Evolutionary conservation across 2,888 invertebrate genomes (phyloP).

Genomic region (Volucella inanis): DNA sequence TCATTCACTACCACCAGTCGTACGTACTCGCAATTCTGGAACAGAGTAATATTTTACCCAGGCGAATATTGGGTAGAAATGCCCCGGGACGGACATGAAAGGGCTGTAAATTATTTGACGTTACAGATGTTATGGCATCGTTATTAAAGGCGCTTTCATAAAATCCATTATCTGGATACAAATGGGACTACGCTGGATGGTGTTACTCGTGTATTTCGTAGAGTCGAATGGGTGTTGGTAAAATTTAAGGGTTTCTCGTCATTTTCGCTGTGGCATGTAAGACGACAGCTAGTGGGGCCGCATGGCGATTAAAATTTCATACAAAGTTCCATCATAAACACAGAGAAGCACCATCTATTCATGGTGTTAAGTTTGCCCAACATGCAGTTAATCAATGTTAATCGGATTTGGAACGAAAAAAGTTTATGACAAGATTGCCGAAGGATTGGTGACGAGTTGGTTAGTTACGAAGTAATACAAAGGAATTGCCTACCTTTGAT

Average conservation of each 20-base stretch:
- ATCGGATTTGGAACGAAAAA: no score
- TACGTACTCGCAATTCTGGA: background rate
- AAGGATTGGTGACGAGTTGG: no score
- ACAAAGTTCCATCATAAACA: constrained; percentile 31
- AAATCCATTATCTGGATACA: constrained; percentile 13
- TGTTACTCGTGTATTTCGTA: constrained; percentile 5
- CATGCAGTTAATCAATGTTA: no score
- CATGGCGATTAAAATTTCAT: constrained; percentile 37
- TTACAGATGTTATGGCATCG: constrained; percentile 33
- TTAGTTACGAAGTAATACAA: no score
- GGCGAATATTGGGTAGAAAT: no score
- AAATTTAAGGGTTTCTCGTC: constrained; percentile 28
- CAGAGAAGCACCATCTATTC: background rate
- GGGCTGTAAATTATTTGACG: constrained; percentile 17
- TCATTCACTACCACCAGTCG: background rate
- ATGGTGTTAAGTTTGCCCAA: no score
- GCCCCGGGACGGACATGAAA: background rate
- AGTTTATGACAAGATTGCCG: no score
- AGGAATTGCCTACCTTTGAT: no score
- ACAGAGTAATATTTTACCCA: constrained; percentile 9
- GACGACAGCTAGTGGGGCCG: constrained; percentile 18
- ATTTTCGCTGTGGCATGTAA: constrained; percentile 11
- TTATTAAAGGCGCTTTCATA: constrained; percentile 43
- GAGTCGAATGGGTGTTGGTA: constrained; percentile 34
- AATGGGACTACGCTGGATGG: no score